Evolutionary conservation across 2,797 vertebrate genomes (phyloP), one percentile per base, ranked within the genome.

Genomic region (Tapirus indicus): DNA sequence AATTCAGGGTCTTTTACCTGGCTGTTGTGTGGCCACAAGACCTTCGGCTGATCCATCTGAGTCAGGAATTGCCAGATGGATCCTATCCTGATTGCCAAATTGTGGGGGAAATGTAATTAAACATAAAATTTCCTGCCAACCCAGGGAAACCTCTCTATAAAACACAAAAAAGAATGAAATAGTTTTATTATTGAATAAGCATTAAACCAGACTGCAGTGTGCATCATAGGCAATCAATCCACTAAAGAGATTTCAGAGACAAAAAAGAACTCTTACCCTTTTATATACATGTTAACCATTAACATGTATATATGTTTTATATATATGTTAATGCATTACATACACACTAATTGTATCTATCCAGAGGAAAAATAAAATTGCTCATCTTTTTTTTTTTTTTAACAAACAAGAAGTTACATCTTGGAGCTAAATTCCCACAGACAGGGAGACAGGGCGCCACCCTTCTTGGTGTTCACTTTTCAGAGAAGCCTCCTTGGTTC

Each of bases 51-150:
- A 88, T 56, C 38, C 54, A 78, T 23, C 47, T 21, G 60, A 35
- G 21, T 74, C 18, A 58, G 38, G 27, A 85, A 89, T 64, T 85
- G 66, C 25, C 47, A 78, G 25, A 41, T 82, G 68, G 47, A 47
- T 83, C 54, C 47, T 72, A 62, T 68, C 71, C 38, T 84, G 38
- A 27, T 78, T 60, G 56, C 47, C 69, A 96, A 88, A 88, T 78
- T 91, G 16, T 35, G 77, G 35, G 35, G 35, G 54, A 92, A 94
- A 54, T 83, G 83, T 27, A 93, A 92, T 82, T 87, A 72, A 85
- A 91, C 49, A 74, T 87, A 94, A 94, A 91, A 88, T 68, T n/a
- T 69, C 85, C 14, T 82, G 41, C 47, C 64, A 92, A 78, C 32
- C 20, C 38, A 71, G 20, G 74, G 79, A 92, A 71, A 84, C 16